phyloP scores from a whole-genome alignment of 2,888 invertebrate genomes.

The Polyommatus iphigenia region DNA sequence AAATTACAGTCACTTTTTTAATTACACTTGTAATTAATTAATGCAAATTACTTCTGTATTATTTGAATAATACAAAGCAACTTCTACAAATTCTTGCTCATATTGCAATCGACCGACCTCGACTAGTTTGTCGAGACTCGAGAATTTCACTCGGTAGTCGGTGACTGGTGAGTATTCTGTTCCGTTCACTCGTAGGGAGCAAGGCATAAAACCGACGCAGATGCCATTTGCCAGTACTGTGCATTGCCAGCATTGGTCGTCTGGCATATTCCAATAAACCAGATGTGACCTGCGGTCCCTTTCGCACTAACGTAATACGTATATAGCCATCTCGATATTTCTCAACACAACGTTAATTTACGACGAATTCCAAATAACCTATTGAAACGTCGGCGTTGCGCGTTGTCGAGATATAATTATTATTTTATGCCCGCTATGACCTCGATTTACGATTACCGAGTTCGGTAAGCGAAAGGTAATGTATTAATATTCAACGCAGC shows the following conservation, averaged over 20 bases:
- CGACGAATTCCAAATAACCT: constrained; percentile 40
- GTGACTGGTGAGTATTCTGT: constrained; percentile 52
- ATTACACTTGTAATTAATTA: constrained; percentile 51
- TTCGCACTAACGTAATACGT: constrained; percentile 45
- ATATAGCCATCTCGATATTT: constrained; percentile 45
- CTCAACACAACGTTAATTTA: constrained; percentile 45
- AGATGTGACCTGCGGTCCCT: constrained; percentile 51
- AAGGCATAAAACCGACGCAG: constrained; percentile 52
- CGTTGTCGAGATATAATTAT: constrained; percentile 47
- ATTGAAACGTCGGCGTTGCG: constrained; percentile 54
- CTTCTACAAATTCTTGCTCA: constrained; percentile 38
- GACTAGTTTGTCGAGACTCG: constrained; percentile 38
- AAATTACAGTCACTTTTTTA: constrained; percentile 35
- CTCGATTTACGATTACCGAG: constrained; percentile 47
- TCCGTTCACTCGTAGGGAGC: constrained; percentile 61
- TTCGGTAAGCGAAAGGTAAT: constrained; percentile 45
- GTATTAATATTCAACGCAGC: not conserved
- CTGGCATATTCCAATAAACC: constrained; percentile 61
- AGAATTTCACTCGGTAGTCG: constrained; percentile 44
- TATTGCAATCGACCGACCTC: constrained; percentile 44
- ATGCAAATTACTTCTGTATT: constrained; percentile 53
- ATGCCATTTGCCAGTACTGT: constrained; percentile 60
- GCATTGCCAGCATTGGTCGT: constrained; percentile 67
- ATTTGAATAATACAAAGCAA: constrained; percentile 42
- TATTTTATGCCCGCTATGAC: constrained; percentile 48